A percentile compares a stretch with the other conserved stretches of the same genome.
phyloP scores from a whole-genome alignment of 2,888 invertebrate species.

The Lathronympha strigana region DNA sequence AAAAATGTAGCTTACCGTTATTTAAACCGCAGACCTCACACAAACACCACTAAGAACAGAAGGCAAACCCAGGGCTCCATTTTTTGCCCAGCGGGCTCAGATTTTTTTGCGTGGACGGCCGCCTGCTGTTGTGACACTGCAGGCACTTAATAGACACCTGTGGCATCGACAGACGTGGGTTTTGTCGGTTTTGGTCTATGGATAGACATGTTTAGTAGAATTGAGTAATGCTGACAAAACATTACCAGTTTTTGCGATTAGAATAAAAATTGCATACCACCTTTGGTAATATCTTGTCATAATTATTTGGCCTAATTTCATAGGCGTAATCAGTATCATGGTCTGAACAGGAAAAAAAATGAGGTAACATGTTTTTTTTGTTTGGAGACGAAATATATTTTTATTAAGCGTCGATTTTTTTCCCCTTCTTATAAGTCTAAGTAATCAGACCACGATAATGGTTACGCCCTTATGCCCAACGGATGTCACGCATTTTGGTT shows the following conservation, averaged over 20 bases:
- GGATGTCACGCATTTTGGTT: no score
- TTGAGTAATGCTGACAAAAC: slow-evolving; percentile 1
- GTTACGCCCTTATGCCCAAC: no score
- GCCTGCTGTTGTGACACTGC: slow-evolving; percentile 24
- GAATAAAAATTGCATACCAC: no score
- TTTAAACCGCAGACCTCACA: slow-evolving; percentile 20
- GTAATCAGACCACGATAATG: no score
- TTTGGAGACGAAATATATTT: no score
- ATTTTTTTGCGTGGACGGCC: slow-evolving; percentile 33
- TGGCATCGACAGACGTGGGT: slow-evolving; percentile 12
- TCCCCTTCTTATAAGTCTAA: no score
- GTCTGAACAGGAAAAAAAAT: no score
- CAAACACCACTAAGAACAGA: slow-evolving; percentile 14
- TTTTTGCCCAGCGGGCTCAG: slow-evolving; percentile 18
- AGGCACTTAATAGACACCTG: slow-evolving; percentile 34
- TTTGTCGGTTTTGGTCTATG: slow-evolving; percentile 12
- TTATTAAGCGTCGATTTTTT: no score
- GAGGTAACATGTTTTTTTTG: no score
- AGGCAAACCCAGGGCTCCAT: slow-evolving; percentile 6
- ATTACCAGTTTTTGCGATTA: neutral
- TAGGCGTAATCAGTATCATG: no score
- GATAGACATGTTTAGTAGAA: slow-evolving; percentile 7
- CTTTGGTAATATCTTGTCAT: no score
- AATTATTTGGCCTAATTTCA: no score
- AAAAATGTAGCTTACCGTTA: slow-evolving; percentile 4